Evolutionary conservation across 2,888 invertebrate genomes (phyloP).

Genomic region (Oscheius myriophilus): DNA sequence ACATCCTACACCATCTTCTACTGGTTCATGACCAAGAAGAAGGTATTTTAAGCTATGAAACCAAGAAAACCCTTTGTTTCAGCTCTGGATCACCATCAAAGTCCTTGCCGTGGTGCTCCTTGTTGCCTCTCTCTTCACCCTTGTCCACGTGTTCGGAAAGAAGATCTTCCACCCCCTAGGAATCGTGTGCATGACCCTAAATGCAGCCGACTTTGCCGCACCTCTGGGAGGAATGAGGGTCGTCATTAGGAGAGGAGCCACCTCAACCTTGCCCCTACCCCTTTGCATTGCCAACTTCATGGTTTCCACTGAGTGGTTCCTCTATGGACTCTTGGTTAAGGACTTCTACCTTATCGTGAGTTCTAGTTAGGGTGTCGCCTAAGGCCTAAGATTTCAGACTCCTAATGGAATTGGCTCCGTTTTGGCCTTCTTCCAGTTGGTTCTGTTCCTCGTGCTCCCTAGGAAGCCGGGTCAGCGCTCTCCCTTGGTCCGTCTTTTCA

Average conservation of each 20-base stretch:
- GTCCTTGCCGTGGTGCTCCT: slow-evolving; percentile 56
- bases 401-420: slow-evolving; percentile 84
- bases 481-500: slow-evolving; percentile 60
- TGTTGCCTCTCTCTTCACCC: slow-evolving; percentile 53
- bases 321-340: slow-evolving; percentile 83
- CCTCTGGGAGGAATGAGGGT: slow-evolving; percentile 82
- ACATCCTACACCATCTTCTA: slow-evolving; percentile 67
- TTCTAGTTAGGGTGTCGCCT: not conserved
- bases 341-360: slow-evolving; percentile 83
- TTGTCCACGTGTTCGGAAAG: slow-evolving; percentile 64
- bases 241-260: slow-evolving; percentile 84
- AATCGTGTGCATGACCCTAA: slow-evolving; percentile 78
- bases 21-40: slow-evolving; percentile 69
- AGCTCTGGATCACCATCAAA: slow-evolving; percentile 68
- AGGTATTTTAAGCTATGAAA: slow-evolving; percentile 47
- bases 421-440: slow-evolving; percentile 81
- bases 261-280: slow-evolving; percentile 87
- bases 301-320: slow-evolving; percentile 84
- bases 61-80: slow-evolving; percentile 17
- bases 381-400: slow-evolving; percentile 75
- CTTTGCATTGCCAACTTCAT: slow-evolving; percentile 85
- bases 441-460: slow-evolving; percentile 82
- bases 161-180: slow-evolving; percentile 76
- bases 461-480: slow-evolving; percentile 67
- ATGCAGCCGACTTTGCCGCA: slow-evolving; percentile 84